These are phyloP conservation scores for Pollenia angustigena DNA, from an alignment of 2,888 invertebrate genomes.

Conservation along the genomic window DNA sequence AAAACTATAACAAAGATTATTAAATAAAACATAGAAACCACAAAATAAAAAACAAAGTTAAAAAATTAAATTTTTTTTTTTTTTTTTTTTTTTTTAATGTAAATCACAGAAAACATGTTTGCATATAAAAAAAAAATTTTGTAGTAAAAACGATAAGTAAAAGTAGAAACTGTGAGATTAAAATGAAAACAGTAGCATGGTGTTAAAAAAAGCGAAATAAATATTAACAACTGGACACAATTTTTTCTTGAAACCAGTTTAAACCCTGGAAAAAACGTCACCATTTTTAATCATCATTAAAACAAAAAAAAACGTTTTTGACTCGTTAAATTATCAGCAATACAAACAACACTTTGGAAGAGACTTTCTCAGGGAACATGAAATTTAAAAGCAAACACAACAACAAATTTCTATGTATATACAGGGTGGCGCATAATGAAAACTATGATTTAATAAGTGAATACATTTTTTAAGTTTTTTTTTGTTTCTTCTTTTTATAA, in stretches of 20 bases:
- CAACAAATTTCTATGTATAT: too few relatives aligned
- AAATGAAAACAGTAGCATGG: neutral
- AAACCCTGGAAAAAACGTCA: neutral
- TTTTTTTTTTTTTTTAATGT: neutral
- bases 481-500: too few relatives aligned
- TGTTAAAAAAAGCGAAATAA: neutral
- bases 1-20: constrained; percentile 42
- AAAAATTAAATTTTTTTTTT: too few relatives aligned
- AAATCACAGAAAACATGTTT: constrained; percentile 5
- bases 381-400: too few relatives aligned
- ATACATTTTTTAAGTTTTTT: too few relatives aligned
- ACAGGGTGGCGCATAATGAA: too few relatives aligned
- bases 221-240: neutral
- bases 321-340: too few relatives aligned
- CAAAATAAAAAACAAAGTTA: constrained; percentile 42
- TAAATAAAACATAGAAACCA: constrained; percentile 50
- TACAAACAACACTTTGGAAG: too few relatives aligned
- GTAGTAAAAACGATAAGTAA: constrained; percentile 31
- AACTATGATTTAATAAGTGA: too few relatives aligned
- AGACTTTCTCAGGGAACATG: too few relatives aligned
- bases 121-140: constrained; percentile 11
- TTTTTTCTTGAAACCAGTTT: neutral
- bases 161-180: constrained; percentile 3
- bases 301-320: too few relatives aligned
- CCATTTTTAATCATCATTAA: neutral